Evolutionary conservation across 2,888 invertebrate species (phyloP).

Genomic region (Isoperla grammatica): DNA sequence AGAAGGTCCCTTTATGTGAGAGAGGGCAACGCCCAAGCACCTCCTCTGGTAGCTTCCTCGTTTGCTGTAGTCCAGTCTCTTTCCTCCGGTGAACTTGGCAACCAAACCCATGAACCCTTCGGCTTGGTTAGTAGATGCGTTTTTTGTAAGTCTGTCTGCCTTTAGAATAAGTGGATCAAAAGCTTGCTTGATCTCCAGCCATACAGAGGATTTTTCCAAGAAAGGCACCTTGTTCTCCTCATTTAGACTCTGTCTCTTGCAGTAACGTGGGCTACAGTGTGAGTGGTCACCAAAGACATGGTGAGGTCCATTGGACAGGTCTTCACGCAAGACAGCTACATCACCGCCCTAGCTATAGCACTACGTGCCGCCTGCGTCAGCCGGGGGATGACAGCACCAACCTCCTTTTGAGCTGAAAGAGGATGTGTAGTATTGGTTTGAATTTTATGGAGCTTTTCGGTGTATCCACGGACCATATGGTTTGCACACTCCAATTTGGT

Average conservation of each 20-base stretch:
- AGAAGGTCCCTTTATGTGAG: not conserved
- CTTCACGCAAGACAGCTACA: not conserved
- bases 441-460: slow-evolving; percentile 16
- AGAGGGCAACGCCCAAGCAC: not conserved
- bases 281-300: slow-evolving; percentile 20
- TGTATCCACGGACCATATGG: slow-evolving; percentile 25
- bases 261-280: not conserved
- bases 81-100: not conserved
- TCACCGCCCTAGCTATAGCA: slow-evolving; percentile 1
- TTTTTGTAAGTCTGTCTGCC: not conserved
- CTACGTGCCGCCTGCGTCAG: slow-evolving; percentile 8
- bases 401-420: not conserved
- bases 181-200: not conserved
- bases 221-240: not conserved
- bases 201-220: not conserved
- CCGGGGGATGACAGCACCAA: not conserved
- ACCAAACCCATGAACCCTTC: slow-evolving; percentile 5
- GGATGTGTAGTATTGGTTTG: not conserved
- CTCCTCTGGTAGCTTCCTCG: not conserved
- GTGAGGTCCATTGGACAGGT: slow-evolving; percentile 17
- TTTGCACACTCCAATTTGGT: slow-evolving; percentile 31
- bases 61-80: not conserved
- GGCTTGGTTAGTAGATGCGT: slow-evolving; percentile 1
- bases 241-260: slow-evolving; percentile 2
- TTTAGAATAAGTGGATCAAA: not conserved